Conservation (phyloP, 2,888 invertebrate genomes). For the Doris montereyensis region DNA sequence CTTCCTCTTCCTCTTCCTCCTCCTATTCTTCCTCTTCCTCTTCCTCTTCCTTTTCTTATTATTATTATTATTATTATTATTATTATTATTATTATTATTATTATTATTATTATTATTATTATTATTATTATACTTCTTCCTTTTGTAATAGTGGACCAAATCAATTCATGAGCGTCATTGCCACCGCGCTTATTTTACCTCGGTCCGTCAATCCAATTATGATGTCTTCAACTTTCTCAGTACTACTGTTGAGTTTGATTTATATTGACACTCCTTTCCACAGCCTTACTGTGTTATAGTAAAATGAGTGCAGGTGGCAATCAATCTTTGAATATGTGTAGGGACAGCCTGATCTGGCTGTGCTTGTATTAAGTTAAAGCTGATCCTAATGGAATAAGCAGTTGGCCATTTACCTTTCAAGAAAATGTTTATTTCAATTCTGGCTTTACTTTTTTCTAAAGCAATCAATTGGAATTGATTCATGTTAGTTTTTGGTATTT, state of each 20-base stretch:
- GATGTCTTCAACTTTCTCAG: not conserved
- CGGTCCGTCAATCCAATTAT: not conserved
- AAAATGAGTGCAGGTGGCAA: no score
- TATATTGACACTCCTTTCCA: not conserved
- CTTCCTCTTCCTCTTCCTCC: not conserved
- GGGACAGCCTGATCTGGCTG: no score
- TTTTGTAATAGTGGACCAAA: not conserved
- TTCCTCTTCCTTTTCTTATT: not conserved
- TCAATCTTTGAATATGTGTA: no score
- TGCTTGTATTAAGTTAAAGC: no score
- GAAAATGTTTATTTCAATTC: not conserved
- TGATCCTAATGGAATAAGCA: no score
- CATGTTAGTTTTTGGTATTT: no score
- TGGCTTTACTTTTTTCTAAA: not conserved
- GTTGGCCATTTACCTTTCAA: no score
- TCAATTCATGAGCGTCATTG: not conserved
- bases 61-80: not conserved
- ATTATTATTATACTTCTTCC: not conserved
- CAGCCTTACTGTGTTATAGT: not conserved
- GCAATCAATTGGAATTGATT: no score
- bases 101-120: slow-evolving; percentile 12
- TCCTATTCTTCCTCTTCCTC: no score
- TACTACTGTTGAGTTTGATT: no score
- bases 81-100: slow-evolving; percentile 1
- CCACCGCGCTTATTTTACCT: not conserved